Evolutionary conservation across 2,113 vertebrate genomes (phyloP).

Genomic region (Clinocottus analis): DNA sequence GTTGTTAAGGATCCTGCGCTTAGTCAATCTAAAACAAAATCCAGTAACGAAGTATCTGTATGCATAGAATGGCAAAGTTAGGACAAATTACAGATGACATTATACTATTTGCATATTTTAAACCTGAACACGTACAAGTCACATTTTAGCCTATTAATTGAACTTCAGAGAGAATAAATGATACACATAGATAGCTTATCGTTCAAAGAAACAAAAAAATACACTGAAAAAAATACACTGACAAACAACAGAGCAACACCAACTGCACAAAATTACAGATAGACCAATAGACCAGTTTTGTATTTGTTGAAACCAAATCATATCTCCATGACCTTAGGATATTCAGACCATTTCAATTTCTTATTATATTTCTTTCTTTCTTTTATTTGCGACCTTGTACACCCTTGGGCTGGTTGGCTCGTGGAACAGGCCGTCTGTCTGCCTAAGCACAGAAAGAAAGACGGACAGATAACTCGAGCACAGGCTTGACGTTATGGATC

Average conservation of each 20-base stretch:
- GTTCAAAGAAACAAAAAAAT: background rate
- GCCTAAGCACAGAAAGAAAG: conserved; percentile 31
- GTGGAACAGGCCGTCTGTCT: conserved; percentile 28
- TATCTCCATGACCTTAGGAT: background rate
- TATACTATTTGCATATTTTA: background rate
- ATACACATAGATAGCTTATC: background rate
- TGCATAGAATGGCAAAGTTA: background rate
- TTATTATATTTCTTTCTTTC: too few species aligned
- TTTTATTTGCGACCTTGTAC: conserved; percentile 1
- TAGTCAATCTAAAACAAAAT: background rate
- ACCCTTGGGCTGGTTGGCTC: conserved; percentile 22
- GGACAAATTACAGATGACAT: background rate
- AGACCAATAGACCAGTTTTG: background rate
- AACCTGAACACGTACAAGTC: background rate
- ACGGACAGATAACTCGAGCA: conserved; percentile 27
- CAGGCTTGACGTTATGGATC: conserved; percentile 44
- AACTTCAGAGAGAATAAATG: background rate
- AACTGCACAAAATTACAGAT: background rate
- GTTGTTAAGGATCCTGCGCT: background rate
- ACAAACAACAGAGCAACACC: too few species aligned
- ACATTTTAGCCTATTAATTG: background rate
- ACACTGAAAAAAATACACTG: background rate
- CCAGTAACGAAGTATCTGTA: background rate
- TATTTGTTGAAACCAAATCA: background rate
- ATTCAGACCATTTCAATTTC: background rate